These are phyloP conservation scores for Nylanderia fulva DNA, from an alignment of 1,140 invertebrate species.

Conservation along the genomic window DNA sequence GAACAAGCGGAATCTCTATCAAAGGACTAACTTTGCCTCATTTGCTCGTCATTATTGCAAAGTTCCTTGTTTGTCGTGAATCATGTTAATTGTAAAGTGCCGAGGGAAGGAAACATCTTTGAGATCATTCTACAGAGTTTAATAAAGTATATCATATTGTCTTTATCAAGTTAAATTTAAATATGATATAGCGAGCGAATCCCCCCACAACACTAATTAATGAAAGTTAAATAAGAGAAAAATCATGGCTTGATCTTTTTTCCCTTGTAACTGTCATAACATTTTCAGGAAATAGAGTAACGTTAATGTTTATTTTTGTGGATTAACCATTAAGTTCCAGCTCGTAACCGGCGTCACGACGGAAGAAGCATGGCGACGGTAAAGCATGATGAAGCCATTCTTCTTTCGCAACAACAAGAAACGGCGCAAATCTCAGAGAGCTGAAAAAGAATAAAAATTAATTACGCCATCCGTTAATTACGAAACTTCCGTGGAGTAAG, in stretches of 20 bases:
- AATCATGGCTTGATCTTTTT: constrained; percentile 3
- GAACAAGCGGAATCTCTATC: constrained; percentile 57
- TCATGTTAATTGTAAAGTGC: constrained; percentile 53
- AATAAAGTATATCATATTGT: neutral
- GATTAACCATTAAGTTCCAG: constrained; percentile 51
- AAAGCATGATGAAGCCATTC: constrained; percentile 47
- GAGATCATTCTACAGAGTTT: neutral
- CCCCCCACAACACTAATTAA: neutral
- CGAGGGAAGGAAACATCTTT: neutral
- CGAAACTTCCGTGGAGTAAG: constrained; percentile 25
- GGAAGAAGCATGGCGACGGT: constrained; percentile 35
- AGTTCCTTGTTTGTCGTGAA: neutral
- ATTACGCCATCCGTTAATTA: constrained; percentile 59
- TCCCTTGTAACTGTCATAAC: constrained; percentile 11
- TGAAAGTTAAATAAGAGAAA: constrained; percentile 34
- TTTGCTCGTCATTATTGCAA: neutral
- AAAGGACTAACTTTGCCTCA: constrained; percentile 21
- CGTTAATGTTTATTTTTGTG: constrained; percentile 52
- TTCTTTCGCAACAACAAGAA: constrained; percentile 47
- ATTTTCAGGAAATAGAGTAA: constrained; percentile 51
- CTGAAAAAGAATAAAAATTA: constrained; percentile 58
- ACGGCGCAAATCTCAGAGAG: constrained; percentile 39
- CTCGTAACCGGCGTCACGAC: constrained; percentile 37
- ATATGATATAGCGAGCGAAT: neutral
- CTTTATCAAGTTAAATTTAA: constrained; percentile 10